Percentiles rank a stretch among this genome's conserved stretches.
phyloP scores from a whole-genome alignment of 2,888 invertebrate genomes.

The Dasysyrphus albostriatus region DNA sequence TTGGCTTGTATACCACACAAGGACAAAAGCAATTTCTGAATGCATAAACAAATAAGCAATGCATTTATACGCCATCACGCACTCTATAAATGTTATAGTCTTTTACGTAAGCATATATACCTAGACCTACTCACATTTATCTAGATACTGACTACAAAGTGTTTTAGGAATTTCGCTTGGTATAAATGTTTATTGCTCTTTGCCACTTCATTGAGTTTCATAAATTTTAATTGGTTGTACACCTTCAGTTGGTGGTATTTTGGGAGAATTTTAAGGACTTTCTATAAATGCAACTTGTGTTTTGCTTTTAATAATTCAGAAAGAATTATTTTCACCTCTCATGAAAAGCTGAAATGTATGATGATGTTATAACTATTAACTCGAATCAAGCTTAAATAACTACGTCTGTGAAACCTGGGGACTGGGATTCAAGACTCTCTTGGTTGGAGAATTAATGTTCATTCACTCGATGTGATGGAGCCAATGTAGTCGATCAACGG shows the following conservation, averaged over 20 bases:
- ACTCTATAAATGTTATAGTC: slow-evolving; percentile 1
- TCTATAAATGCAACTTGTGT: not conserved
- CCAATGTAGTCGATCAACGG: too few relatives aligned
- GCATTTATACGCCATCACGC: slow-evolving; percentile 27
- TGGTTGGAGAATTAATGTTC: too few relatives aligned
- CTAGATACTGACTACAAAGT: not conserved
- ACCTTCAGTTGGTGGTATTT: not conserved
- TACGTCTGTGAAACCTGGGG: too few relatives aligned
- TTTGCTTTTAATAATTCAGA: not conserved
- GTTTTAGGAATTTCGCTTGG: slow-evolving; percentile 10
- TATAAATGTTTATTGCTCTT: slow-evolving; percentile 25
- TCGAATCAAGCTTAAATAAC: too few relatives aligned
- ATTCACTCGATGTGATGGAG: too few relatives aligned
- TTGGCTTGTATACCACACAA: not conserved
- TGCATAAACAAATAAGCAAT: slow-evolving; percentile 24
- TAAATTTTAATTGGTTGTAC: slow-evolving; percentile 1
- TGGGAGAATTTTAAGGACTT: not conserved
- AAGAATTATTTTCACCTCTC: not conserved
- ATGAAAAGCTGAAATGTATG: too few relatives aligned
- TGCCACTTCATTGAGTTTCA: slow-evolving; percentile 19
- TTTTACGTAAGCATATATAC: too few relatives aligned
- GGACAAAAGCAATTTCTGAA: slow-evolving; percentile 18
- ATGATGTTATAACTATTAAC: too few relatives aligned
- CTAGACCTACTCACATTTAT: too few relatives aligned
- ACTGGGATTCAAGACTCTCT: too few relatives aligned